phyloP scores from a whole-genome alignment of 2,888 invertebrate genomes.

The Cheilosia soror region DNA sequence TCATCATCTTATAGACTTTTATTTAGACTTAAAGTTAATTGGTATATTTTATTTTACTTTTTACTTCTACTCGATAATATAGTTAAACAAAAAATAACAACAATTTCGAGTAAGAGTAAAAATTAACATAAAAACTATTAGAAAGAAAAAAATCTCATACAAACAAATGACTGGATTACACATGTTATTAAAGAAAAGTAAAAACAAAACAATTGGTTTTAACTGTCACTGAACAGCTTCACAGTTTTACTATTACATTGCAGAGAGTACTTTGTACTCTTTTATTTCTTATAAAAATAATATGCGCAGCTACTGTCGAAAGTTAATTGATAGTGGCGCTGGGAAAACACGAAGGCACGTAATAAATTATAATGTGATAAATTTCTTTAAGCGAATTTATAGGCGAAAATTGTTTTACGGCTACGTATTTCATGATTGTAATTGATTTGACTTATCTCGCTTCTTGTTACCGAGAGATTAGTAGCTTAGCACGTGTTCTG shows the following conservation, averaged over 20 bases:
- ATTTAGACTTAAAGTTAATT: conserved; percentile 44
- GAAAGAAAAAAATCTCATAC: conserved; percentile 42
- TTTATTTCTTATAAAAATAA: conserved; percentile 19
- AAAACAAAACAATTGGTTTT: conserved; percentile 27
- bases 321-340: background rate
- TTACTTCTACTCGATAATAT: conserved; percentile 18
- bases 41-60: conserved; percentile 26
- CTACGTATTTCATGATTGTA: too few species aligned
- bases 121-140: conserved; percentile 24
- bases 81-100: background rate
- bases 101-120: conserved; percentile 40
- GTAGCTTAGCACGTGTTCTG: too few species aligned
- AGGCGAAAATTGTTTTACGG: too few species aligned
- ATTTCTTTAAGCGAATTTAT: background rate
- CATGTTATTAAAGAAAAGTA: conserved; percentile 36
- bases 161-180: conserved; percentile 72
- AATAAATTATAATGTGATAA: background rate
- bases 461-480: too few species aligned
- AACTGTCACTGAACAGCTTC: conserved; percentile 43
- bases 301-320: conserved; percentile 1
- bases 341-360: background rate
- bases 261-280: conserved; percentile 65
- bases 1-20: conserved; percentile 12
- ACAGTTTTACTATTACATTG: conserved; percentile 48
- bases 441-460: too few species aligned